Conservation (phyloP, 2,888 invertebrate species). For the Aproaerema taeniolella region DNA sequence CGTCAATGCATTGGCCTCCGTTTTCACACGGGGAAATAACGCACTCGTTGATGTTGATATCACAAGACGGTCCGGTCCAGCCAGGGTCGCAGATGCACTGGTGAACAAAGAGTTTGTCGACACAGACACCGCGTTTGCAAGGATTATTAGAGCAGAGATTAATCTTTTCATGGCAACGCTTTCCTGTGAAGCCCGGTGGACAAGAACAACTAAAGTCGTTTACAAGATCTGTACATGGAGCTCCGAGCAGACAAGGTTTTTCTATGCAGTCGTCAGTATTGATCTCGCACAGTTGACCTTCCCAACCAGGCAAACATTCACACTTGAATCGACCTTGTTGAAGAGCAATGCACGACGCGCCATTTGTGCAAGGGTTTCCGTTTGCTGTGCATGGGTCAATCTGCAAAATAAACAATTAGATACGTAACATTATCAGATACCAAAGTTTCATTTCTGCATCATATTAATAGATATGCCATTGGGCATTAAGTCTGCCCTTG, state of each 20-base stretch:
- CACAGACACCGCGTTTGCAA: conserved; percentile 95
- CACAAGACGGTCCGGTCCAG: conserved; percentile 92
- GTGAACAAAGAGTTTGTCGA: conserved; percentile 90
- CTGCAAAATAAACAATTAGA: conserved; percentile 51
- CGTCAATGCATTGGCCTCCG: conserved; percentile 93
- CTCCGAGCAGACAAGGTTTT: conserved; percentile 91
- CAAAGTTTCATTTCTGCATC: too few relatives aligned
- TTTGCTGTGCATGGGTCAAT: conserved; percentile 94
- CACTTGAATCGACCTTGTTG: conserved; percentile 96
- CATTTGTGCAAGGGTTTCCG: conserved; percentile 94
- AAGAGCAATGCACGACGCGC: conserved; percentile 91
- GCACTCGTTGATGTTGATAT: conserved; percentile 95
- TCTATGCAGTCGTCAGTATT: conserved; percentile 96
- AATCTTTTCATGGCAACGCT: conserved; percentile 96
- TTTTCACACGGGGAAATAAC: conserved; percentile 92
- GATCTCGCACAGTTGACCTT: conserved; percentile 95
- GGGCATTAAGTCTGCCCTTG: too few relatives aligned
- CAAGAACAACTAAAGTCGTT: conserved; percentile 96
- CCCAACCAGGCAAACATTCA: conserved; percentile 98
- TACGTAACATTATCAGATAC: too few relatives aligned
- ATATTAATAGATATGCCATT: too few relatives aligned
- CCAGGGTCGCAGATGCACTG: conserved; percentile 95
- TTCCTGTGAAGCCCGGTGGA: conserved; percentile 96
- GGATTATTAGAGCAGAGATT: conserved; percentile 93
- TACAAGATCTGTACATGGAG: conserved; percentile 95